These are phyloP conservation scores for Australoheros scitulus DNA, from an alignment of 2,113 vertebrate species.

Conservation along the genomic window DNA sequence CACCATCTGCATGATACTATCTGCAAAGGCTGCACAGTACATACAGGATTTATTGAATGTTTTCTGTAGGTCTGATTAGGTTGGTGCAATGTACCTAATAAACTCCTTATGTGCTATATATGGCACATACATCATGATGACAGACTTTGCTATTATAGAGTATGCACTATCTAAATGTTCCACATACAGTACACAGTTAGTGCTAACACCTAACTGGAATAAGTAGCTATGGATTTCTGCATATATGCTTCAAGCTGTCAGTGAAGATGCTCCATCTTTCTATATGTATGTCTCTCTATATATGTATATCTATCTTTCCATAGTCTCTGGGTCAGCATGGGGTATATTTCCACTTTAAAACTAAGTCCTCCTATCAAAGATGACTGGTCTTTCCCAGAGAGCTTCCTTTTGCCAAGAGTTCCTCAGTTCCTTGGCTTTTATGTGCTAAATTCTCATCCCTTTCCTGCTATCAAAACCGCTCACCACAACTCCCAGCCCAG, in stretches of 20 bases:
- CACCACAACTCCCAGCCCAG: neutral
- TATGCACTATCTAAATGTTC: neutral
- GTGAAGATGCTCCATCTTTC: neutral
- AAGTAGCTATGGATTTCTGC: slow-evolving; percentile 11
- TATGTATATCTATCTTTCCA: neutral
- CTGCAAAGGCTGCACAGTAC: neutral
- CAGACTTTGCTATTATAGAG: too few species aligned
- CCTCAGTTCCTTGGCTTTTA: slow-evolving; percentile 28
- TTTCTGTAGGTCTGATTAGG: neutral
- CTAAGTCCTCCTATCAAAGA: slow-evolving; percentile 9
- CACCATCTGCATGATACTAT: neutral
- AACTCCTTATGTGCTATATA: neutral
- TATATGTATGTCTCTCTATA: neutral
- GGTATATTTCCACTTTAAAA: slow-evolving; percentile 16
- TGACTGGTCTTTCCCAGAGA: slow-evolving; percentile 4
- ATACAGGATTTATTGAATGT: neutral
- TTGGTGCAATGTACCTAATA: neutral
- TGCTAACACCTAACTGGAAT: slow-evolving; percentile 21
- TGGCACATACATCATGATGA: neutral
- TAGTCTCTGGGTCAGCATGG: neutral
- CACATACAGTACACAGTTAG: neutral
- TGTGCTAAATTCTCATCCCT: slow-evolving; percentile 25
- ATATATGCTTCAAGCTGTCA: neutral
- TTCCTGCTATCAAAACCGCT: slow-evolving; percentile 8
- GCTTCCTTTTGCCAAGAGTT: slow-evolving; percentile 11